Conservation (phyloP, 2,888 invertebrate genomes). For the Lydus trimaculatus region DNA sequence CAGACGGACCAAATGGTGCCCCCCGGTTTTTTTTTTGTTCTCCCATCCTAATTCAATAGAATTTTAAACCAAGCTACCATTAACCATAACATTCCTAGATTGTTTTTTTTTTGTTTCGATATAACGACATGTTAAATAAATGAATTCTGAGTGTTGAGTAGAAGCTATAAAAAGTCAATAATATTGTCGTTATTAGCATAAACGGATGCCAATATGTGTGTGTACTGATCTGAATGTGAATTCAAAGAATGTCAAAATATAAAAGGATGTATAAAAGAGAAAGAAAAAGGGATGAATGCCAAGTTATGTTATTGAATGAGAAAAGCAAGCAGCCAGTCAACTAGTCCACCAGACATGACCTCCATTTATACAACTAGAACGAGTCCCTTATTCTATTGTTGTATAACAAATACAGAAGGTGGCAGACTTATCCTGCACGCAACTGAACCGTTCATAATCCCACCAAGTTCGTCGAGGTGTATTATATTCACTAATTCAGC, state of each 20-base stretch:
- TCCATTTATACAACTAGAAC: slow-evolving; percentile 38
- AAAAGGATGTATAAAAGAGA: not conserved
- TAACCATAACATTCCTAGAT: too few species aligned
- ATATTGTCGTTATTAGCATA: slow-evolving; percentile 33
- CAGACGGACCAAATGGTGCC: not conserved
- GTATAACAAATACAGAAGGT: slow-evolving; percentile 45
- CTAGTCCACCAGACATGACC: slow-evolving; percentile 39
- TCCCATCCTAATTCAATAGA: not conserved
- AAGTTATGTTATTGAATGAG: not conserved
- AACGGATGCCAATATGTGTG: slow-evolving; percentile 30
- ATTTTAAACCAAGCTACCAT: too few species aligned
- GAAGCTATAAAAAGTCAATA: slow-evolving; percentile 28
- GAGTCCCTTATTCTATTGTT: slow-evolving; percentile 45
- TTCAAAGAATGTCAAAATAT: slow-evolving; percentile 22
- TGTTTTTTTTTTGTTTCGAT: too few species aligned
- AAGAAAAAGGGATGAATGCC: not conserved
- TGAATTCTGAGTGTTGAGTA: slow-evolving; percentile 18
- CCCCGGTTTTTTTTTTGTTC: not conserved
- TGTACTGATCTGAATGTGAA: slow-evolving; percentile 32
- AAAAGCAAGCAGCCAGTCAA: not conserved
- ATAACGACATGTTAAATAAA: slow-evolving; percentile 28
- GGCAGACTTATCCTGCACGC: slow-evolving; percentile 49
- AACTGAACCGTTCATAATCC: slow-evolving; percentile 50
- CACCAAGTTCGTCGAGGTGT: slow-evolving; percentile 35
- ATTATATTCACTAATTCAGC: slow-evolving; percentile 42